These are phyloP conservation scores for Pantherophis alleghaniensis DNA, from an alignment of 2,797 vertebrate genomes.

Conservation along the genomic window DNA sequence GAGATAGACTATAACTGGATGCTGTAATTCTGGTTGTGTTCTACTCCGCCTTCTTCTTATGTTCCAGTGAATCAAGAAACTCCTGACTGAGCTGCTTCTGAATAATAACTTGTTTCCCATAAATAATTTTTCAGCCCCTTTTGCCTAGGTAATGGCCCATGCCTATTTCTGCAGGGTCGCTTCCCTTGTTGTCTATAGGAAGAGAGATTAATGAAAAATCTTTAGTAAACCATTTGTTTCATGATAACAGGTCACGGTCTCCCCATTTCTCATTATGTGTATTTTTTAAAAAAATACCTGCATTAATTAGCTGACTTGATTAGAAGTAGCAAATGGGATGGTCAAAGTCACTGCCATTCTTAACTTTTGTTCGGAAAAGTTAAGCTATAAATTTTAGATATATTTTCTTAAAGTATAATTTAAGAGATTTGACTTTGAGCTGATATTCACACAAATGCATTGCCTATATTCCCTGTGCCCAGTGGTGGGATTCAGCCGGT, in stretches of 20 bases:
- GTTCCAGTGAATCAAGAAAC: not conserved
- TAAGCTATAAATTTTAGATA: not conserved
- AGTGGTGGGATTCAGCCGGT: too few relatives aligned
- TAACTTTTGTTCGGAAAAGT: not conserved
- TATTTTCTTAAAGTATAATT: not conserved
- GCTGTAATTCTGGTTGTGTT: not conserved
- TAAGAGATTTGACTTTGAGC: not conserved
- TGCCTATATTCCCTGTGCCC: not conserved
- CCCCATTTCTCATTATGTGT: not conserved
- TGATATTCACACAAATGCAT: not conserved
- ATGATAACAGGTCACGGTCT: not conserved
- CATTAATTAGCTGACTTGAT: not conserved
- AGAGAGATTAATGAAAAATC: not conserved
- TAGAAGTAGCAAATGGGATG: not conserved
- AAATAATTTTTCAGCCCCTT: not conserved
- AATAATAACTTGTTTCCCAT: not conserved
- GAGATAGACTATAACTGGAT: not conserved
- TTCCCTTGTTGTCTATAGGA: not conserved
- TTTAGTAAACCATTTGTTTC: not conserved
- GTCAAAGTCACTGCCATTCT: not conserved
- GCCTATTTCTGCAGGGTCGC: not conserved
- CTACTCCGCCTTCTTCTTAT: not conserved
- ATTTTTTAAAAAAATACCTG: not conserved
- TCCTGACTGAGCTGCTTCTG: not conserved
- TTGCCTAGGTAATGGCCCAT: not conserved